These are phyloP conservation scores for Stratiomys singularior DNA, from an alignment of 2,888 invertebrate species.

Conservation along the genomic window DNA sequence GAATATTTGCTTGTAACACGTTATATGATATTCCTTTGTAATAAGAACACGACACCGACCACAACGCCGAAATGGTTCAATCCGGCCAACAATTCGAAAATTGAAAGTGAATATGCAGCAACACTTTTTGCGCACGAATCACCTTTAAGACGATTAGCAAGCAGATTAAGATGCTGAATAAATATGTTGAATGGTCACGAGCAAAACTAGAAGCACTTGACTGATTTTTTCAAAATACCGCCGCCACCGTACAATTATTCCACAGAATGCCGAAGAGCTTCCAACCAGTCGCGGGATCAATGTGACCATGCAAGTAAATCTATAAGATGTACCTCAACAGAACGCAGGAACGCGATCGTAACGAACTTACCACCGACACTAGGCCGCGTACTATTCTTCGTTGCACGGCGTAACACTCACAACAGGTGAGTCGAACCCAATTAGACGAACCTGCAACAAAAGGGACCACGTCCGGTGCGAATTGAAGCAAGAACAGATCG, in stretches of 20 bases:
- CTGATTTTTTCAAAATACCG: background rate
- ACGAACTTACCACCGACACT: background rate
- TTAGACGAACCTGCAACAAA: constrained; percentile 26
- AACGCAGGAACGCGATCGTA: too few species aligned
- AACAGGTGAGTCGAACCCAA: constrained; percentile 32
- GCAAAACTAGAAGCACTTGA: constrained; percentile 30
- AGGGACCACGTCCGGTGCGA: constrained; percentile 26
- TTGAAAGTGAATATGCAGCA: constrained; percentile 48
- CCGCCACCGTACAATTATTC: constrained; percentile 23
- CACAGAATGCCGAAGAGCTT: background rate
- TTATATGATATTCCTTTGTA: background rate
- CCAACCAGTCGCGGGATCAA: constrained; percentile 29
- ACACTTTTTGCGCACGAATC: constrained; percentile 47
- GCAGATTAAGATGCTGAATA: constrained; percentile 40
- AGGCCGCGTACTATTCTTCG: background rate
- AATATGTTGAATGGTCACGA: constrained; percentile 1
- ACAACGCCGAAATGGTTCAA: background rate
- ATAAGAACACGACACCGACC: background rate
- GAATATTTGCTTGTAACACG: background rate
- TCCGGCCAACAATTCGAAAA: constrained; percentile 42
- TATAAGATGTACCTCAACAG: too few species aligned
- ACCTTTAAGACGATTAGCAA: constrained; percentile 34
- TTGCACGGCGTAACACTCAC: constrained; percentile 14
- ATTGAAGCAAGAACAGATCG: constrained; percentile 38
- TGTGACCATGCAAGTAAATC: background rate